Evolutionary conservation across 2,113 vertebrate species (phyloP).

Genomic region (Cephalopholis sonnerati): DNA sequence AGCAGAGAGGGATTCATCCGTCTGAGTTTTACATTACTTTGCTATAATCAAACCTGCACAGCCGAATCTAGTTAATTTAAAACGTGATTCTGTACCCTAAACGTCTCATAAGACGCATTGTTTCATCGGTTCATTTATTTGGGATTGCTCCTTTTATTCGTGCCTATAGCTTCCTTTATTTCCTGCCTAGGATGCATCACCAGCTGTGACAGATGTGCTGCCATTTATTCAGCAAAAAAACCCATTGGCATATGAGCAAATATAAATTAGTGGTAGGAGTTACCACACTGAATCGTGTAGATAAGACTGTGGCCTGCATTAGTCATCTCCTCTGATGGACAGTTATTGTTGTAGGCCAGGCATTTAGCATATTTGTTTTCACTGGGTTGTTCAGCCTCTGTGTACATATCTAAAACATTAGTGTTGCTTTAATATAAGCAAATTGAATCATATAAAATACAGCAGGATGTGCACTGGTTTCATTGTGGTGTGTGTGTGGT

Average conservation of each 20-base stretch:
- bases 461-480: constrained; percentile 10
- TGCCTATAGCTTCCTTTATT: constrained; percentile 6
- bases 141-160: constrained; percentile 12
- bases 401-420: background rate
- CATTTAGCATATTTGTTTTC: constrained; percentile 36
- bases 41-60: background rate
- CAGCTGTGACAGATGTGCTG: constrained; percentile 38
- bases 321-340: constrained; percentile 21
- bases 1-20: constrained; percentile 30
- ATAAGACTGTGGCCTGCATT: constrained; percentile 3
- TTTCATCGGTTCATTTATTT: background rate
- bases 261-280: background rate
- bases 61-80: background rate
- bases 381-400: background rate
- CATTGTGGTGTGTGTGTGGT: background rate
- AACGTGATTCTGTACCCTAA: background rate
- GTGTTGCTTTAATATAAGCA: background rate
- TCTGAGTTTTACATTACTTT: background rate
- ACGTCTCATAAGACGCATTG: background rate
- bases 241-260: background rate
- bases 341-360: constrained; percentile 33
- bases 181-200: constrained; percentile 14
- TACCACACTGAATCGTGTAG: background rate
- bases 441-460: background rate
- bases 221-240: background rate